These are phyloP conservation scores for Tetrao urogallus DNA, from an alignment of 2,113 vertebrate genomes.

Conservation along the genomic window DNA sequence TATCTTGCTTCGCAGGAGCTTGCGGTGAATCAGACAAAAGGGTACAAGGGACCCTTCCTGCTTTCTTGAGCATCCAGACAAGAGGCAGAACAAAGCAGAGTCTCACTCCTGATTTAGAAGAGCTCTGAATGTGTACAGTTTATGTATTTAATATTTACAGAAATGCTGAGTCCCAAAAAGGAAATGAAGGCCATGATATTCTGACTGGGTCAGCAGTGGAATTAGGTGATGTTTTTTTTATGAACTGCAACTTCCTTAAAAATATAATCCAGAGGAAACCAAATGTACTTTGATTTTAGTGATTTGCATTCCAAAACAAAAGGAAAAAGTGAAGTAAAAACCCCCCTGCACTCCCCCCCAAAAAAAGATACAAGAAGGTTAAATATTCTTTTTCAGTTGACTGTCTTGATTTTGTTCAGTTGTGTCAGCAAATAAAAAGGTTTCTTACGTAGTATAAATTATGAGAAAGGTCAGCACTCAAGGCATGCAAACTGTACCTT, in stretches of 20 bases:
- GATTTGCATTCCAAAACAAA: background rate
- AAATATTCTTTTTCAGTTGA: background rate
- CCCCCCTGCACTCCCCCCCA: rapidly evolving
- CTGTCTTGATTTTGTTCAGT: background rate
- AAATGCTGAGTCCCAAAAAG: background rate
- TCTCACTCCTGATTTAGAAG: background rate
- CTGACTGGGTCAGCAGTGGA: background rate
- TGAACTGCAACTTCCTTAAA: background rate
- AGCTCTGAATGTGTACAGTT: background rate
- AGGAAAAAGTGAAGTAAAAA: background rate
- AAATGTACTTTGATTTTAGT: background rate
- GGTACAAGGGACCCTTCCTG: background rate
- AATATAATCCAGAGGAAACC: background rate
- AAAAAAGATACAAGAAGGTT: background rate
- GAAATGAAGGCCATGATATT: background rate
- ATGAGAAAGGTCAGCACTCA: background rate
- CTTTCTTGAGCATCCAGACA: background rate
- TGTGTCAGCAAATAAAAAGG: background rate
- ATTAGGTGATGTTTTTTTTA: background rate
- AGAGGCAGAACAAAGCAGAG: background rate
- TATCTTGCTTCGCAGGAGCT: background rate
- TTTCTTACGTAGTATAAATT: background rate
- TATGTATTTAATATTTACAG: background rate
- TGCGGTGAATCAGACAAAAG: conserved; percentile 17
- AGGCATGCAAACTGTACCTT: background rate